Base-by-base conservation (phyloP, 1,140 invertebrate species). In the Nephila pilipes region DNA sequence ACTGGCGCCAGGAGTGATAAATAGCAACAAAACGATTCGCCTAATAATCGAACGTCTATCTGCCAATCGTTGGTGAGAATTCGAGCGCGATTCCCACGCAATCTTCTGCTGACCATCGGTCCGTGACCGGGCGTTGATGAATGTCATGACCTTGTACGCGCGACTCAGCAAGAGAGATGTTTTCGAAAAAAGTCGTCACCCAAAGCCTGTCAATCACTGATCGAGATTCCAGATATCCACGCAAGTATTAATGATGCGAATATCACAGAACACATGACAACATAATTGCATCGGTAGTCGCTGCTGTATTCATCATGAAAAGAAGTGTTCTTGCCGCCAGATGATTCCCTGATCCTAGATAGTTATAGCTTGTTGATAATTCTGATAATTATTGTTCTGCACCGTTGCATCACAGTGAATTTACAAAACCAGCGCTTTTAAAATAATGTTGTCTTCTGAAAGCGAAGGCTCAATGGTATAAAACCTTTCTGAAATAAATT, bases 71-170 rank as follows among this genome's bases (percentile, higher is more conserved):
- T 36, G 32, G 29, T 36, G 69, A 75, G 81, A 83, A 55, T 83
- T 83, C 81, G 69, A 75, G 69, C 69, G 69, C 69, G 32, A 60
- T 87, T 87, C 85, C 58, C 85, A 87, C 85, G 85, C 36, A 60
- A 38, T 60, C 57, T 63, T n/a, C 20, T 22, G 81, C 54, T 83
- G 81, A 83, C 81, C 81, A 83, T 12, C 36, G n/a, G 57, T 36
- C 85, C 85, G 18, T 87, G 54, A 87, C 85, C 36, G 46, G 85
- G 32, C 85, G 57, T 25, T 87, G 54, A 87, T 57, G 29, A 87
- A 87, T 87, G 36, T 54, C 32, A 60, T 63, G 85, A 87, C 85
- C 85, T 60, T 81, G 18, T 54, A 63, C 58, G 85, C 55, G 29
- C 58, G 85, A 83, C 54, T 83, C 54, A 38, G 16, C 85, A 60